Conservation (phyloP, 1,140 invertebrate genomes). For the Scaptomyza montana region DNA sequence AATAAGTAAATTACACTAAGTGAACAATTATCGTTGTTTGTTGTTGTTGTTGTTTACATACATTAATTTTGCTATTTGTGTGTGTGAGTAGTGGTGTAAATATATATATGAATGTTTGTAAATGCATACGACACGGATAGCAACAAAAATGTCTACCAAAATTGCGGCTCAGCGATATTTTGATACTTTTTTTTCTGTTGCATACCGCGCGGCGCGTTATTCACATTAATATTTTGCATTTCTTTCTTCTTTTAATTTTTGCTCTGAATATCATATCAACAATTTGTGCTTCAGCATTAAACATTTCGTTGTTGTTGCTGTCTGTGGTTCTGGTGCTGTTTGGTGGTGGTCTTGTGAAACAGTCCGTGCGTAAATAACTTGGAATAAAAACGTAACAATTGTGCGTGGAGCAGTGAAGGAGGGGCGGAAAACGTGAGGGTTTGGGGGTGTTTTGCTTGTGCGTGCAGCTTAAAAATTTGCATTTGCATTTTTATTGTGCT, state of each 20-base stretch:
- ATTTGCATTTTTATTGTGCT: conserved; percentile 41
- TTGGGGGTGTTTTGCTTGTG: conserved; percentile 6
- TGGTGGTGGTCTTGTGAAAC: conserved; percentile 53
- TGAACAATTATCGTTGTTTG: conserved; percentile 65
- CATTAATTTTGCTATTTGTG: conserved; percentile 68
- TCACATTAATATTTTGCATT: conserved; percentile 29
- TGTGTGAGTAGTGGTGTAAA: conserved; percentile 32
- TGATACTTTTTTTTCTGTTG: conserved; percentile 8
- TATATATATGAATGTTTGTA: conserved; percentile 25
- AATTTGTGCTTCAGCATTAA: conserved; percentile 75
- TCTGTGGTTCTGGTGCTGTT: conserved; percentile 43
- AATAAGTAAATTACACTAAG: conserved; percentile 81
- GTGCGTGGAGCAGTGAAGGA: conserved; percentile 20
- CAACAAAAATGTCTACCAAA: conserved; percentile 40
- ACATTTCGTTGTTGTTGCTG: conserved; percentile 38
- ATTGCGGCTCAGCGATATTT: conserved; percentile 28
- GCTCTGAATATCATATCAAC: conserved; percentile 57
- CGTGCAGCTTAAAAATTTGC: conserved; percentile 47
- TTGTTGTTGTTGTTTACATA: conserved; percentile 49
- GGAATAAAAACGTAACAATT: conserved; percentile 50
- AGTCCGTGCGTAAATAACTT: conserved; percentile 73
- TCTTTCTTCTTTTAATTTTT: conserved; percentile 29
- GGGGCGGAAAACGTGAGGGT: conserved; percentile 1
- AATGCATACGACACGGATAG: conserved; percentile 15
- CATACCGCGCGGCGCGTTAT: conserved; percentile 12